Conservation (phyloP, 2,888 invertebrate species). For the Nysson spinosus region DNA sequence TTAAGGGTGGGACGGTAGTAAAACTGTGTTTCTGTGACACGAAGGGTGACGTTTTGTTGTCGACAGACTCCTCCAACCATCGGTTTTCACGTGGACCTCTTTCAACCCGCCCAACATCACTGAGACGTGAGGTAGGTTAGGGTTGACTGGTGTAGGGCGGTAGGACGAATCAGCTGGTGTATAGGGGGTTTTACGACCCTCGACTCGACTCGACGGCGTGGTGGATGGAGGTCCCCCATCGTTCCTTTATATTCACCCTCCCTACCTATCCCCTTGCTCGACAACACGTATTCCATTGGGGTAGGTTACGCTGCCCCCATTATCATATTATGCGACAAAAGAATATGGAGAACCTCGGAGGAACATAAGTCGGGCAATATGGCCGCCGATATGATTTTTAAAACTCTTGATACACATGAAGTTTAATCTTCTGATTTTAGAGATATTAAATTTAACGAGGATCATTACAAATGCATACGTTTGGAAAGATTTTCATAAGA, state of each 20-base stretch:
- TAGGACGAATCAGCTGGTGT: conserved; percentile 55
- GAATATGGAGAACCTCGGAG: conserved; percentile 15
- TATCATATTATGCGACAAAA: conserved; percentile 60
- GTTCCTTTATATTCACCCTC: conserved; percentile 17
- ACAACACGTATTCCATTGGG: conserved; percentile 55
- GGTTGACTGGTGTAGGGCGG: conserved; percentile 65
- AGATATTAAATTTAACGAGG: no score
- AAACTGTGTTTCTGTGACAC: conserved; percentile 73
- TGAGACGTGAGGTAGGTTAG: conserved; percentile 68
- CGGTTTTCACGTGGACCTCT: conserved; percentile 31
- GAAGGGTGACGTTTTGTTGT: conserved; percentile 58
- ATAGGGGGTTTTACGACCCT: conserved; percentile 71
- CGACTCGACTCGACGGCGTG: conserved; percentile 61
- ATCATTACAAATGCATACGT: no score
- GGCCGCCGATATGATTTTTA: background rate
- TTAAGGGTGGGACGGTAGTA: conserved; percentile 42
- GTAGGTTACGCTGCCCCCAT: conserved; percentile 63
- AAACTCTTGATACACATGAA: no score
- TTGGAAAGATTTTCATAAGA: no score
- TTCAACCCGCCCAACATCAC: conserved; percentile 61
- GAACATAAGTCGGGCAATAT: background rate
- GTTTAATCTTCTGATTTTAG: no score
- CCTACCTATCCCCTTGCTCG: conserved; percentile 30
- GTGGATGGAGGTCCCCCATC: conserved; percentile 50
- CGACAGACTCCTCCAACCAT: conserved; percentile 17